Conservation (phyloP, 2,113 vertebrate species). For the Delphinus delphis region DNA sequence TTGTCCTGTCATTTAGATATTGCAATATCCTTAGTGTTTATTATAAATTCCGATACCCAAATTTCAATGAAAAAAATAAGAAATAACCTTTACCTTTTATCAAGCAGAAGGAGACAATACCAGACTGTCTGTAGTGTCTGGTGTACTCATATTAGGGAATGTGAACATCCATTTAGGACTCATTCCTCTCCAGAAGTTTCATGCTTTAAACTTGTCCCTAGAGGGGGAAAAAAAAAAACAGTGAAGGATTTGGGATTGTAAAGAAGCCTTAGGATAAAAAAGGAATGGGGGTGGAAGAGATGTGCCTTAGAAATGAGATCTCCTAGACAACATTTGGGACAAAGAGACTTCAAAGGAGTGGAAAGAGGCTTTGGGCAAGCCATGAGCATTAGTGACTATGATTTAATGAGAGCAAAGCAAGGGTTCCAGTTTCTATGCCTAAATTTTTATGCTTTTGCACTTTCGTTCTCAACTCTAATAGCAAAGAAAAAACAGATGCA, state of each 20-base stretch:
- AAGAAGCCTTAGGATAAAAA: neutral
- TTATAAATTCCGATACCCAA: neutral
- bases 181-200: neutral
- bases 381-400: neutral
- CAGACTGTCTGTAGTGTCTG: neutral
- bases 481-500: neutral
- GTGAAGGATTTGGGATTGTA: neutral
- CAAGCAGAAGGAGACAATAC: neutral
- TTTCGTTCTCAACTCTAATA: neutral
- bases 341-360: neutral
- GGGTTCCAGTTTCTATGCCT: neutral
- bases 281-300: neutral
- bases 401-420: neutral
- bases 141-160: neutral
- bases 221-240: neutral
- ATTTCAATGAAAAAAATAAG: neutral
- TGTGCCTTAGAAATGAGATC: neutral
- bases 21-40: neutral
- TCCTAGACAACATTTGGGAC: neutral
- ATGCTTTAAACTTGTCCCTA: neutral
- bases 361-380: neutral
- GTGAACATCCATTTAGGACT: neutral
- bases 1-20: conserved; percentile 38
- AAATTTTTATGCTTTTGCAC: neutral
- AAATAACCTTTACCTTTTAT: neutral